Evolutionary conservation across 2,797 vertebrate species (phyloP).

Genomic region (Pampus argenteus): DNA sequence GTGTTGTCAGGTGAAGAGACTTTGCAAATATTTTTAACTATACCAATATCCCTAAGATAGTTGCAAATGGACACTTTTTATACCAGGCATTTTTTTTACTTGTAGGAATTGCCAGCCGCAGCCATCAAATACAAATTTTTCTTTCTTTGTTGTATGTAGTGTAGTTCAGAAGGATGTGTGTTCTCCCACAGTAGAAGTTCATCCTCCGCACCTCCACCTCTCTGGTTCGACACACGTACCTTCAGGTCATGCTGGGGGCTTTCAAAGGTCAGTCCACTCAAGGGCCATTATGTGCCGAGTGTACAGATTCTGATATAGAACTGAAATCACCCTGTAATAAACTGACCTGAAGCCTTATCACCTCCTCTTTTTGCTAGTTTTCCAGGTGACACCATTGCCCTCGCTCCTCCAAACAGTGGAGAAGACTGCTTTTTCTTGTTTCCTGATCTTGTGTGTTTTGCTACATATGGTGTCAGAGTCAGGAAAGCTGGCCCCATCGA

Average conservation of each 20-base stretch:
- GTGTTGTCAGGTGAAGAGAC: slow-evolving; percentile 92
- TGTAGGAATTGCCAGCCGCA: slow-evolving; percentile 94
- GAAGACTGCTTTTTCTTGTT: slow-evolving; percentile 83
- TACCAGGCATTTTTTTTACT: background rate
- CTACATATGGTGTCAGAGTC: slow-evolving; percentile 86
- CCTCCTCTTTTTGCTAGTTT: slow-evolving; percentile 26
- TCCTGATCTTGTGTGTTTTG: slow-evolving; percentile 74
- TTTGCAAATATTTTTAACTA: background rate
- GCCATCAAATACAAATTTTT: too few relatives aligned
- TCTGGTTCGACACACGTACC: slow-evolving; percentile 93
- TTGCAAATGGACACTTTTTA: background rate
- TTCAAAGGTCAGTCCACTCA: slow-evolving; percentile 89
- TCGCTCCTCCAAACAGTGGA: slow-evolving; percentile 93
- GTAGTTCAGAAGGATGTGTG: slow-evolving; percentile 94
- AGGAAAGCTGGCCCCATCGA: slow-evolving; percentile 86
- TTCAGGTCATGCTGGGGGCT: slow-evolving; percentile 93
- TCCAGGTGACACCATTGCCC: slow-evolving; percentile 92
- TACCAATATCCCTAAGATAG: background rate
- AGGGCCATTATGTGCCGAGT: accelerated
- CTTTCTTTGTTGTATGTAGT: background rate
- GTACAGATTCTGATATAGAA: background rate
- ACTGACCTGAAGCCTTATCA: background rate
- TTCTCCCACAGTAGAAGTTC: slow-evolving; percentile 90
- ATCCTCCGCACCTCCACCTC: slow-evolving; percentile 92
- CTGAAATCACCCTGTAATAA: background rate